Evolutionary conservation across 2,797 vertebrate species (phyloP), one percentile per base, ranked within the genome.

Genomic region (Manis crassicaudata): DNA sequence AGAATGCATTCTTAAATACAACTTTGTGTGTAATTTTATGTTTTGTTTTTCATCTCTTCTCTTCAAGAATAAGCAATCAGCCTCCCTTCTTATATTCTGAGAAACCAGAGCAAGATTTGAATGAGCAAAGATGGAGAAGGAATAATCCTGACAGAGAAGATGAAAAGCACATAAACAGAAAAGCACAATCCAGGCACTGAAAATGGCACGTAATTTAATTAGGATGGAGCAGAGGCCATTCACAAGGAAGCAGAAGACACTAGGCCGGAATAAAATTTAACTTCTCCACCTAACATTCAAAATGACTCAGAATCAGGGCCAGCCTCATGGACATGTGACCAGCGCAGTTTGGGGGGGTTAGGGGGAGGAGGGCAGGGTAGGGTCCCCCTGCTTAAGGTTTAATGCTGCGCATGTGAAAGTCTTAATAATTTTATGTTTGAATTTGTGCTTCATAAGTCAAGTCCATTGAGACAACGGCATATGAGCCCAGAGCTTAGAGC

Each of bases 181-280:
- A 94, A 90, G 82, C 86, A 88, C 88, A 89, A 86, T 79, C 70
- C 50, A 25, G 73, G 68, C 96, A 95, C 14, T 84, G 11, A 92
- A 97, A 95, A 94, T 63, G 68, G 82, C 67, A 91, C 9, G 3
- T 89, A 91, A 96, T 80, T 94, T 91, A 92, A 95, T 95, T 93
- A 91, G 93, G n/a, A 92, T 68, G 72, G 73, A 88, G 72, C 75
- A n/a, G 89, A 86, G 70, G 88, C 68, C 82, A 56, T 29, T 29
- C 8, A 18, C 91, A 92, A 65, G 81, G 58, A 92, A 79, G 72
- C 20, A 90, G 29, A 54, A 94, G 63, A 96, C 56, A 87, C n/a
- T n/a, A 80, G 43, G 4, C 70, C 77, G 72, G 23, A 94, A 88
- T 88, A 82, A 93, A 88, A 95, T 13, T 95, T 73, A 95, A 88